These are phyloP conservation scores for Drosophila diplacantha DNA, from an alignment of 2,888 invertebrate genomes.

Conservation along the genomic window DNA sequence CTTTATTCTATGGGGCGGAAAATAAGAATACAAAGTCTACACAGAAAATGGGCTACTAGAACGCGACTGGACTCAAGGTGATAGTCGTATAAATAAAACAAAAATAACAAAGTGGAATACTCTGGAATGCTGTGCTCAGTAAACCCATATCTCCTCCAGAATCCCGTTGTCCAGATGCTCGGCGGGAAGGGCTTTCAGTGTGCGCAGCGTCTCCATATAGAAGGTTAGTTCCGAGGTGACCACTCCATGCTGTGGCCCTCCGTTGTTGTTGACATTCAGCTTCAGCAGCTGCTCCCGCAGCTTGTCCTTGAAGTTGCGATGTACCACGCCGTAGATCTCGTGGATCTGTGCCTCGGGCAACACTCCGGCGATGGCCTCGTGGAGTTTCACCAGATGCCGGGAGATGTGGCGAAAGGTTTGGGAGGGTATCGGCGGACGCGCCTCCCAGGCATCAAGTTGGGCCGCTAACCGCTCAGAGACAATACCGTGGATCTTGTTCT, in stretches of 20 bases:
- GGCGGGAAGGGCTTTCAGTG: slow-evolving; percentile 86
- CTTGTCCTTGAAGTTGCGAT: slow-evolving; percentile 91
- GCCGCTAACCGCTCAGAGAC: slow-evolving; percentile 90
- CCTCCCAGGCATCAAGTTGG: slow-evolving; percentile 93
- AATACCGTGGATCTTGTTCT: slow-evolving; percentile 92
- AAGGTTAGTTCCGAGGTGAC: slow-evolving; percentile 95
- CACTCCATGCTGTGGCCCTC: slow-evolving; percentile 97
- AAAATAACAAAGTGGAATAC: slow-evolving; percentile 38
- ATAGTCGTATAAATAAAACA: slow-evolving; percentile 26
- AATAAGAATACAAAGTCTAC: slow-evolving; percentile 27
- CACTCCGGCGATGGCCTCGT: slow-evolving; percentile 92
- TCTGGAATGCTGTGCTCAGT: slow-evolving; percentile 53
- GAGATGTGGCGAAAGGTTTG: slow-evolving; percentile 91
- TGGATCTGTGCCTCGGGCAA: slow-evolving; percentile 89
- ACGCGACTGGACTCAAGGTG: background rate
- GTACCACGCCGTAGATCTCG: slow-evolving; percentile 86
- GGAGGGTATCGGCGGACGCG: slow-evolving; percentile 96
- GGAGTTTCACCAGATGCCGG: slow-evolving; percentile 91
- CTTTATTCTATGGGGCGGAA: slow-evolving; percentile 26
- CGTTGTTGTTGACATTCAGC: slow-evolving; percentile 94
- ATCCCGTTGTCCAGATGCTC: slow-evolving; percentile 85
- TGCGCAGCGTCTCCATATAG: slow-evolving; percentile 91
- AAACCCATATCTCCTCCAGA: slow-evolving; percentile 88
- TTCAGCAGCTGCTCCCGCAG: slow-evolving; percentile 89
- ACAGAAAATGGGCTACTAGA: slow-evolving; percentile 6